phyloP scores from a whole-genome alignment of 2,888 invertebrate species.

The Entomobrya proxima region DNA sequence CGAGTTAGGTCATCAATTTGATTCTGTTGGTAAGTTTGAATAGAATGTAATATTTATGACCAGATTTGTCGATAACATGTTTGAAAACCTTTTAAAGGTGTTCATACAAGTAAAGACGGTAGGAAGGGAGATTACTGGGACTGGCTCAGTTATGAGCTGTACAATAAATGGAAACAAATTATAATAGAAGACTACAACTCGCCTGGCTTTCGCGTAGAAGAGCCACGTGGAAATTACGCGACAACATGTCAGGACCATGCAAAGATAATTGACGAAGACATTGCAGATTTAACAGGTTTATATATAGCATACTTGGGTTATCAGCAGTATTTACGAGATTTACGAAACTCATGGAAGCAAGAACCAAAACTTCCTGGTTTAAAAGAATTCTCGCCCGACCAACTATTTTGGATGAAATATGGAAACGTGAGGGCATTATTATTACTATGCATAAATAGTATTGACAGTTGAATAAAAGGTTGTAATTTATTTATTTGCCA shows the following conservation, averaged over 20 bases:
- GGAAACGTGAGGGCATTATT: conserved; percentile 47
- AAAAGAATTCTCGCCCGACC: conserved; percentile 49
- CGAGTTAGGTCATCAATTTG: conserved; percentile 50
- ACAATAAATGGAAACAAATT: conserved; percentile 64
- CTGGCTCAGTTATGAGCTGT: conserved; percentile 64
- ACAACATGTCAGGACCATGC: conserved; percentile 60
- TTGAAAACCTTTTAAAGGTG: background rate
- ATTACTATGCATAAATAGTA: background rate
- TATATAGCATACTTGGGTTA: conserved; percentile 55
- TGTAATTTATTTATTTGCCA: background rate
- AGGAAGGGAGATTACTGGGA: conserved; percentile 62
- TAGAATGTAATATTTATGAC: background rate
- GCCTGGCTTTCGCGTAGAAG: conserved; percentile 55
- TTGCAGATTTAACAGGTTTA: conserved; percentile 52
- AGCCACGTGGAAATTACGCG: conserved; percentile 59
- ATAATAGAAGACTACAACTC: conserved; percentile 61
- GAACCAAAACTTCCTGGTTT: conserved; percentile 57
- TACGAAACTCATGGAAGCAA: conserved; percentile 52
- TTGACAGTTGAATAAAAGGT: background rate
- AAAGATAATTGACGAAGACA: conserved; percentile 58
- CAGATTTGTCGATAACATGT: background rate
- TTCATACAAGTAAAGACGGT: conserved; percentile 59
- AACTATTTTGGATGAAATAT: conserved; percentile 66
- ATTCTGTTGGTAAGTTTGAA: conserved; percentile 38
- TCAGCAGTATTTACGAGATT: conserved; percentile 51